These are phyloP conservation scores for Nycticorax nycticorax DNA, from an alignment of 2,113 vertebrate species.

Conservation along the genomic window DNA sequence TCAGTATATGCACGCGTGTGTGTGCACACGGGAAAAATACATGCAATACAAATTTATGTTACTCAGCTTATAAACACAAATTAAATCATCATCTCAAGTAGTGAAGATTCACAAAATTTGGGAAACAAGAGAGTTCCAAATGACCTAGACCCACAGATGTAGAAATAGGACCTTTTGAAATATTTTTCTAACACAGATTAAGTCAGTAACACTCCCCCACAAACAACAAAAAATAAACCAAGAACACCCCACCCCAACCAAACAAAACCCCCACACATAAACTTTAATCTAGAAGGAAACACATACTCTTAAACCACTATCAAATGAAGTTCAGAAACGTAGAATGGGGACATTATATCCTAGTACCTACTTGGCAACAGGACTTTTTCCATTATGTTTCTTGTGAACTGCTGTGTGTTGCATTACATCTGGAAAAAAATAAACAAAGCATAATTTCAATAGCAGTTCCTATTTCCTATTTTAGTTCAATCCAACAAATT, in stretches of 20 bases:
- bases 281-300: not conserved
- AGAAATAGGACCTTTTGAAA: not conserved
- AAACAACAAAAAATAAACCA: not conserved
- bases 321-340: not conserved
- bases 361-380: constrained; percentile 81
- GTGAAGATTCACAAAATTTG: not conserved
- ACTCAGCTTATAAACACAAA: not conserved
- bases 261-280: not conserved
- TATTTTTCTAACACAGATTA: not conserved
- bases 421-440: constrained; percentile 73
- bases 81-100: not conserved
- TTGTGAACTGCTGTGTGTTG: constrained; percentile 84
- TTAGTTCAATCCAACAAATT: not conserved
- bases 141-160: not conserved
- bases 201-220: not conserved
- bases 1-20: not conserved
- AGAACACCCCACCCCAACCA: not conserved
- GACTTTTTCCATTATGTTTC: constrained; percentile 84
- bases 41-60: not conserved
- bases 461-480: not conserved
- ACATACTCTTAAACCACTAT: not conserved
- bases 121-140: not conserved
- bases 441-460: not conserved
- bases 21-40: not conserved
- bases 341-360: not conserved